A percentile compares a stretch with the other conserved stretches of the same genome.
Conservation (phyloP, 2,797 vertebrate species). For the Malurus leucopterus region DNA sequence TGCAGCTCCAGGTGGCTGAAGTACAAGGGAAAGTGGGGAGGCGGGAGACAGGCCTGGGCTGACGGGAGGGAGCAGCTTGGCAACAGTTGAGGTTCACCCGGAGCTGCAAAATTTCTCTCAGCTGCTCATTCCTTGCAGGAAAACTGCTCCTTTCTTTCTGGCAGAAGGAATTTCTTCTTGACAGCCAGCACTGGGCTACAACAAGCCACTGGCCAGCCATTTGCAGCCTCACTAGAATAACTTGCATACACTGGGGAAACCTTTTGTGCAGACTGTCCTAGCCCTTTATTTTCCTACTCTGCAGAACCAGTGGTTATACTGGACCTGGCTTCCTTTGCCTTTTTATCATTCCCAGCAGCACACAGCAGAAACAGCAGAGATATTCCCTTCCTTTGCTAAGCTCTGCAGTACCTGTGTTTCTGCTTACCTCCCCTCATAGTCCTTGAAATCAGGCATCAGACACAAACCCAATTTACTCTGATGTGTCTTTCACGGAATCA, state of each 20-base stretch:
- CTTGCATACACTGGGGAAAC: not conserved
- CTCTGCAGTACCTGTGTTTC: not conserved
- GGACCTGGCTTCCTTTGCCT: not conserved
- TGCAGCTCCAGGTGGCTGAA: conserved; percentile 44
- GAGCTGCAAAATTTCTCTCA: not conserved
- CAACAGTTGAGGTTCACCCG: not conserved
- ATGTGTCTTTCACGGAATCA: not conserved
- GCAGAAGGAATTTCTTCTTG: not conserved
- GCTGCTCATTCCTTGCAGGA: not conserved
- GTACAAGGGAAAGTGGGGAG: not conserved
- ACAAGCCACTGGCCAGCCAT: not conserved
- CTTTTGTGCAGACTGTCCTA: not conserved
- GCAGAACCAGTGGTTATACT: not conserved
- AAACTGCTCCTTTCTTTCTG: not conserved
- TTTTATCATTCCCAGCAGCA: not conserved
- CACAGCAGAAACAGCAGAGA: not conserved
- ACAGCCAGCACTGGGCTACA: not conserved
- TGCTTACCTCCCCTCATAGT: not conserved
- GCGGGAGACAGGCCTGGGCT: not conserved
- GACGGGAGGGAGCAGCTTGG: not conserved
- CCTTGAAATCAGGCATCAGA: not conserved
- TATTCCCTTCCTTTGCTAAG: not conserved
- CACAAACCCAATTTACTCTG: not conserved
- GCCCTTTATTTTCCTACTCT: not conserved
- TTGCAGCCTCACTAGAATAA: not conserved